Base-by-base conservation (phyloP, 2,888 invertebrate genomes). In the Limulus polyphemus region DNA sequence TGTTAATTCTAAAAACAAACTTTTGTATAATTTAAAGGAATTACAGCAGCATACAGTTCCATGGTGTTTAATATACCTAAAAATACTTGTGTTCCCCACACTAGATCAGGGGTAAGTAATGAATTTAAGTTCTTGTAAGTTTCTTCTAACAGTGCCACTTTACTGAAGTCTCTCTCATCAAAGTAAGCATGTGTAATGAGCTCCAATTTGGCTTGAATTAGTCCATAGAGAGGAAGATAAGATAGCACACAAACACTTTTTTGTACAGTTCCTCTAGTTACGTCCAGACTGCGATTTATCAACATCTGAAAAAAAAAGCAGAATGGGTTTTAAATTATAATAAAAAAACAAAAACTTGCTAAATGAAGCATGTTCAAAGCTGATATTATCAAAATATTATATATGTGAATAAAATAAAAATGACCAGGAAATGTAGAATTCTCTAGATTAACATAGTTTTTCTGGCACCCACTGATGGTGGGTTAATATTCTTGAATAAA, bases 111-210 rank as follows among this genome's bases (percentile, higher is more conserved):
- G 69, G 72, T 77, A 69, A 92, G 83, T 73, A 93, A 93, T 63
- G 86, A 84, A 76, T 93, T 93, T 55, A 98, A 81, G 78, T 94
- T 93, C 71, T 86, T 84, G 77, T 86, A 97, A 57, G 95, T 94
- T 74, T 97, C 92, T 73, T 92, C 86, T 62, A 98, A 79, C 51
- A 92, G 80, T 13, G 88, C 85, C 4, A 90, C 88, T 78, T 89
- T 87, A 68, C 88, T 87, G 74, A 93, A 93, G 78, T 93, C 92
- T 17, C 90, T 90, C 75, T 95, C 93, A 62, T 94, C 86, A 77
- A 99, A 99, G 79, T 97, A 99, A 0, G 95, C 95, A 74, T 93
- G 87, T 0, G 98, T 98, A 65, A 99, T 97, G 11, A 98, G 80
- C 67, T 93, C 87, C 81, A 99, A 84, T 79, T 98, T 98, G 10